Evolutionary conservation across 92 coral and sea anemone genomes (phyloP).

Genomic region (Montipora capitata): DNA sequence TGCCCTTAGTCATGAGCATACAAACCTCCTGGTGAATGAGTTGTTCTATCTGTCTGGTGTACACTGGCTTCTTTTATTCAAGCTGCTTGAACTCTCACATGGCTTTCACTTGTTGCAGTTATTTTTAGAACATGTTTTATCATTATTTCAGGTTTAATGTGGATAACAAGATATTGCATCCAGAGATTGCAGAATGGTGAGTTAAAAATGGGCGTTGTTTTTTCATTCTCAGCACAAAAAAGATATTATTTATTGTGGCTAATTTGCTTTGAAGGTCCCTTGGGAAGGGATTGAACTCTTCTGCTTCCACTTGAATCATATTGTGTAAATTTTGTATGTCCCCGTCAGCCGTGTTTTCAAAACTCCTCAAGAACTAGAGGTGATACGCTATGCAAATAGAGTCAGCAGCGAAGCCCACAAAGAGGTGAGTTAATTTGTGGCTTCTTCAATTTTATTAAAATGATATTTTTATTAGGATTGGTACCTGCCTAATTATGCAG

Average conservation of each 20-base stretch:
- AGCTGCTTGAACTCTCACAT: too few relatives aligned
- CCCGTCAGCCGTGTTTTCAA: slow-evolving; percentile 92
- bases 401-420: slow-evolving; percentile 98
- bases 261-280: too few relatives aligned
- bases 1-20: too few relatives aligned
- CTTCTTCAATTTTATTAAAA: not conserved
- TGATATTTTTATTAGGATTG: too few relatives aligned
- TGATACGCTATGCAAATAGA: slow-evolving; percentile 90
- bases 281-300: too few relatives aligned
- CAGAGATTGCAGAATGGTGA: slow-evolving; percentile 95
- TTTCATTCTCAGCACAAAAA: not conserved
- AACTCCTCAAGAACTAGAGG: slow-evolving; percentile 95
- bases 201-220: not conserved
- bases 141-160: slow-evolving; percentile 80
- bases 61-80: too few relatives aligned
- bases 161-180: slow-evolving; percentile 86
- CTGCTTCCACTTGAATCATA: too few relatives aligned
- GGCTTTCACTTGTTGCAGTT: not conserved
- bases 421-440: slow-evolving; percentile 66
- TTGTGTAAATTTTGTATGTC: not conserved
- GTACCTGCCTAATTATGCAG: too few relatives aligned
- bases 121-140: not conserved
- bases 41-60: too few relatives aligned
- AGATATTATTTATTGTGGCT: too few relatives aligned
- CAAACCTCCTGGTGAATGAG: too few relatives aligned